Evolutionary conservation across 2,888 invertebrate species (phyloP).

Genomic region (Prenolepis imparis): DNA sequence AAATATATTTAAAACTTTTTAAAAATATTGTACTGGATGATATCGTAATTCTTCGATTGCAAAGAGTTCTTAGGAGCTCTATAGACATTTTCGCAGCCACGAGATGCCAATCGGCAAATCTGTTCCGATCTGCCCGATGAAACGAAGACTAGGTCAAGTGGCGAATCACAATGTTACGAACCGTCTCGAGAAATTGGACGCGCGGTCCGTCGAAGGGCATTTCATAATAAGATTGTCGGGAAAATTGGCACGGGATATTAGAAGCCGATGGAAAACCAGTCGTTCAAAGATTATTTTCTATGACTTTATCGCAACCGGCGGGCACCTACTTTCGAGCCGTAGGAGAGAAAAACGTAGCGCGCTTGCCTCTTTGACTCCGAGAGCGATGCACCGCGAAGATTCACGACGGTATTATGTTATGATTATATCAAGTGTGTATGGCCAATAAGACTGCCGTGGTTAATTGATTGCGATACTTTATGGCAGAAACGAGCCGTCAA

Average conservation of each 20-base stretch:
- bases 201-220: constrained; percentile 68
- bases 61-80: neutral
- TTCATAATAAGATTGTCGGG: constrained; percentile 71
- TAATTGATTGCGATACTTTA: constrained; percentile 38
- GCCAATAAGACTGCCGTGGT: constrained; percentile 9
- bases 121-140: constrained; percentile 57
- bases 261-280: constrained; percentile 70
- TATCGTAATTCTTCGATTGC: constrained; percentile 12
- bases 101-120: constrained; percentile 59
- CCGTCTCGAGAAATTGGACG: constrained; percentile 72
- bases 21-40: neutral
- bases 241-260: constrained; percentile 67
- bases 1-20: too few relatives aligned
- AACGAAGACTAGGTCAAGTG: constrained; percentile 64
- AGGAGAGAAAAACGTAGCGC: constrained; percentile 31
- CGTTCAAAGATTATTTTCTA: constrained; percentile 70
- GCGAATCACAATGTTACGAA: constrained; percentile 67
- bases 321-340: constrained; percentile 63
- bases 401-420: neutral
- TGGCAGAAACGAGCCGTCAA: constrained; percentile 6
- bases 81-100: constrained; percentile 43
- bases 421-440: constrained; percentile 17
- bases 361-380: constrained; percentile 11
- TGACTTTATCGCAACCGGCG: constrained; percentile 59
- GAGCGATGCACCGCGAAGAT: constrained; percentile 4